A percentile compares a stretch with the other conserved stretches of the same genome.
These are phyloP conservation scores for Benthosema pterotum DNA, from an alignment of 2,797 vertebrate genomes.

Conservation along the genomic window DNA sequence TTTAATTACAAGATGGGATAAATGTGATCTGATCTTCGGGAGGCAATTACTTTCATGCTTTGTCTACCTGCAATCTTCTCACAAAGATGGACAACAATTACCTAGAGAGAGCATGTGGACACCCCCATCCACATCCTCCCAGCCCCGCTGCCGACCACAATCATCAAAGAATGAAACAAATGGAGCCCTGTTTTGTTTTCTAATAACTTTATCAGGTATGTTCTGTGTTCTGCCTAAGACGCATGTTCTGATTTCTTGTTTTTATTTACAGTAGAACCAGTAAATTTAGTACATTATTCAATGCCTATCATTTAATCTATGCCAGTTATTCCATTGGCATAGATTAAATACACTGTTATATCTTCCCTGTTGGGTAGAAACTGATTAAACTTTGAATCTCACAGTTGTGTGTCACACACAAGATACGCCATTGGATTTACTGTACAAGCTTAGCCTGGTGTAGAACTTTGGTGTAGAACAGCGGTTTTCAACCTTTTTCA, in stretches of 20 bases:
- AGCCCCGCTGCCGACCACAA: background rate
- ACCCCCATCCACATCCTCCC: too few species aligned
- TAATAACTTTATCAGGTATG: slow-evolving; percentile 69
- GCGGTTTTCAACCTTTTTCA: too few species aligned
- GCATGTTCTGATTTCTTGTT: slow-evolving; percentile 18
- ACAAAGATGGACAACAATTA: slow-evolving; percentile 62
- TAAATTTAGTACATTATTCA: slow-evolving; percentile 48
- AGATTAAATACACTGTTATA: slow-evolving; percentile 45
- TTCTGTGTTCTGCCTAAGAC: slow-evolving; percentile 22
- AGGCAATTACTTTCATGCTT: slow-evolving; percentile 77
- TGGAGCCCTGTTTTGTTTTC: slow-evolving; percentile 52
- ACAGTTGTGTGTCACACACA: too few species aligned
- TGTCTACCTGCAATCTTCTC: slow-evolving; percentile 67
- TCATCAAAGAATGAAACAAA: slow-evolving; percentile 61
- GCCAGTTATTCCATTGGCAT: slow-evolving; percentile 36
- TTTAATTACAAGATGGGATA: slow-evolving; percentile 80
- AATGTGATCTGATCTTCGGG: slow-evolving; percentile 76
- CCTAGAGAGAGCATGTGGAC: slow-evolving; percentile 33
- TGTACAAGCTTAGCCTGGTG: too few species aligned
- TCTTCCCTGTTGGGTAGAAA: too few species aligned
- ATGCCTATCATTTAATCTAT: slow-evolving; percentile 29
- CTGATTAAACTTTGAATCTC: too few species aligned
- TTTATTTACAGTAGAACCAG: slow-evolving; percentile 48
- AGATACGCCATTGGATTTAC: too few species aligned
- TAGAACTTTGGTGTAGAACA: too few species aligned